Percentiles rank a stretch among this genome's conserved stretches.
These are phyloP conservation scores for Agonum fuliginosum DNA, from an alignment of 2,888 invertebrate genomes.

Conservation along the genomic window DNA sequence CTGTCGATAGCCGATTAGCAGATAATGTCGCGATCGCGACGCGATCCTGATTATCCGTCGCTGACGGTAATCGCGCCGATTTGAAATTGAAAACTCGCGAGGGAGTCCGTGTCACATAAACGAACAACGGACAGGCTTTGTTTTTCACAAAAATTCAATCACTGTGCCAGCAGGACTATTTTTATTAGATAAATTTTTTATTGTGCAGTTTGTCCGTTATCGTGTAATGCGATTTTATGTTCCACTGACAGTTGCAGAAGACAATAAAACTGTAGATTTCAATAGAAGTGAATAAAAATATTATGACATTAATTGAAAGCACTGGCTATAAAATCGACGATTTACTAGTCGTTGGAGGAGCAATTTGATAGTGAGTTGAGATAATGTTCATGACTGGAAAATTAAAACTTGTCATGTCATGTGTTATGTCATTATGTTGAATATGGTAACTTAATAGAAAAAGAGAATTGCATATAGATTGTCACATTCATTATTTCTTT, in stretches of 20 bases:
- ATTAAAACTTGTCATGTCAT: no score
- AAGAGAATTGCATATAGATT: no score
- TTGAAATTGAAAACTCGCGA: conserved; percentile 20
- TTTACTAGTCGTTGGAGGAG: no score
- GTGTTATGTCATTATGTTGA: no score
- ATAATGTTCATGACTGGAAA: no score
- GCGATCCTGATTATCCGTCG: conserved; percentile 3
- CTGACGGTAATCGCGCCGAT: conserved; percentile 4
- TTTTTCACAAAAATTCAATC: conserved; percentile 6
- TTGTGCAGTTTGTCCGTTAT: not conserved
- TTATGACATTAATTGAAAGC: no score
- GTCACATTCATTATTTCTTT: no score
- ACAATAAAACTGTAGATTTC: not conserved
- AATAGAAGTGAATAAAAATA: not conserved
- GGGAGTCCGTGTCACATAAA: not conserved
- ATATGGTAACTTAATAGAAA: no score
- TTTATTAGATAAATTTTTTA: not conserved
- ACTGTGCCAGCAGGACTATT: not conserved
- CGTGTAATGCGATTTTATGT: conserved; percentile 2
- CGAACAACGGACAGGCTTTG: not conserved
- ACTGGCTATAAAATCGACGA: no score
- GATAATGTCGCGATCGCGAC: not conserved
- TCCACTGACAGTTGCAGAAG: conserved; percentile 5
- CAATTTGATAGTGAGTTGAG: no score
- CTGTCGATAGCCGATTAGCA: conserved; percentile 47